Evolutionary conservation across 2,888 invertebrate genomes (phyloP).

Genomic region (Amblyjoppa proteus): DNA sequence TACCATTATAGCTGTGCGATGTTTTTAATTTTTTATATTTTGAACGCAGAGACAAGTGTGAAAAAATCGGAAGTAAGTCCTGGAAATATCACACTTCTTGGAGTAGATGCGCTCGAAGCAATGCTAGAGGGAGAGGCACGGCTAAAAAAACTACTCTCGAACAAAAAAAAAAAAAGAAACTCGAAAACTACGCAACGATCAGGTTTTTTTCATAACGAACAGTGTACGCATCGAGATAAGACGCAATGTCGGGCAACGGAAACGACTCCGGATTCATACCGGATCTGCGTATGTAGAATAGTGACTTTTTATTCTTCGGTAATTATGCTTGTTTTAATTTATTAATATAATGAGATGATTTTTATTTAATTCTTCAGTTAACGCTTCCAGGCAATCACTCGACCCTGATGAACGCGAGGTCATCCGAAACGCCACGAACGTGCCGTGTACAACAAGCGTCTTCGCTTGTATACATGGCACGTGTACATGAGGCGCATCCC

Average conservation of each 20-base stretch:
- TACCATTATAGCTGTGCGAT: neutral
- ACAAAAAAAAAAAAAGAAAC: too few species aligned
- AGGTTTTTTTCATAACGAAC: too few species aligned
- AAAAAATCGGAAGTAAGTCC: conserved; percentile 89
- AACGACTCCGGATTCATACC: too few species aligned
- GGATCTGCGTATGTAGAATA: too few species aligned
- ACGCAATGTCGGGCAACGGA: too few species aligned
- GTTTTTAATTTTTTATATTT: conserved; percentile 55
- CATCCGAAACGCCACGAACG: neutral
- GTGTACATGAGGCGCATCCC: neutral
- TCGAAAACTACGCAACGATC: too few species aligned
- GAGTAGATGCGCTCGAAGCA: conserved; percentile 87
- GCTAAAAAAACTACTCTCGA: too few species aligned
- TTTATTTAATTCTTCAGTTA: neutral
- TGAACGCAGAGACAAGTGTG: conserved; percentile 88
- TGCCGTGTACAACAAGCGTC: neutral
- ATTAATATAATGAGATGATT: neutral
- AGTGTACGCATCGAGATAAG: too few species aligned
- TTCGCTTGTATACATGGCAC: too few species aligned
- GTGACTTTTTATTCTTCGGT: neutral
- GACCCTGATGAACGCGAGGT: neutral
- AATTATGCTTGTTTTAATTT: neutral
- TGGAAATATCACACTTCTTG: conserved; percentile 92
- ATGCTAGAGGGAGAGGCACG: too few species aligned
- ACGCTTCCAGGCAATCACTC: neutral